phyloP scores from a whole-genome alignment of 2,888 invertebrate genomes.

The Caenorhabditis parvicauda region DNA sequence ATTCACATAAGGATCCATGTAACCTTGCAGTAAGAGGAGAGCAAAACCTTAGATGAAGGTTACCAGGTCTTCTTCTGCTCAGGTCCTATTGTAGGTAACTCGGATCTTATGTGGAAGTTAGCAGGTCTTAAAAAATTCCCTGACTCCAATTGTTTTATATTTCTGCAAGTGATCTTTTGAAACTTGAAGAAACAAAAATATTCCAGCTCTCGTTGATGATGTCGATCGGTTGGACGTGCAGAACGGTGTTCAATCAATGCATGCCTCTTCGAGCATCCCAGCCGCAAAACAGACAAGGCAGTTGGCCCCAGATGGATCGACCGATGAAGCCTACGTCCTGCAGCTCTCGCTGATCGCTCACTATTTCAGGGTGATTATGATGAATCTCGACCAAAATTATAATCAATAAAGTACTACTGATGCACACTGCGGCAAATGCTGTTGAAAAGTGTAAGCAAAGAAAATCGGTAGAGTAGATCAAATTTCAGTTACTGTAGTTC shows the following conservation, averaged over 20 bases:
- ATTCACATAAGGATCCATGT: too few species aligned
- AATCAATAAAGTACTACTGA: too few species aligned
- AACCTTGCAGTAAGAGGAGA: too few species aligned
- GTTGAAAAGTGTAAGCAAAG: too few species aligned
- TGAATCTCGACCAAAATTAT: background rate
- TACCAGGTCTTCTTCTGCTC: too few species aligned
- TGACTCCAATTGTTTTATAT: background rate
- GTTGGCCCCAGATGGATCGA: slow-evolving; percentile 63
- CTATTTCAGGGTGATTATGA: slow-evolving; percentile 73
- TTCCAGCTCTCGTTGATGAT: slow-evolving; percentile 48
- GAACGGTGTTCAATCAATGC: slow-evolving; percentile 33
- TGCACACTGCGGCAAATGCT: too few species aligned
- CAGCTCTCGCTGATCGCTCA: slow-evolving; percentile 78
- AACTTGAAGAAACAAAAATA: background rate
- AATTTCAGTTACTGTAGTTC: too few species aligned
- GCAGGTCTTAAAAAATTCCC: too few species aligned
- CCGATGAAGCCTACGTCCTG: slow-evolving; percentile 76
- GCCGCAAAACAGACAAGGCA: slow-evolving; percentile 6
- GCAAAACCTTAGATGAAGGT: too few species aligned
- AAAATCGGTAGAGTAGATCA: too few species aligned
- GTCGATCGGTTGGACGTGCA: slow-evolving; percentile 56
- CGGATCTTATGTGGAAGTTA: too few species aligned
- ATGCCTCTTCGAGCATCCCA: slow-evolving; percentile 12
- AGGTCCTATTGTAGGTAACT: too few species aligned
- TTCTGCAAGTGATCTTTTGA: background rate